A percentile compares a stretch with the other conserved stretches of the same genome.
Evolutionary conservation across 2,113 vertebrate genomes (phyloP).

Genomic region (Pipra filicauda): DNA sequence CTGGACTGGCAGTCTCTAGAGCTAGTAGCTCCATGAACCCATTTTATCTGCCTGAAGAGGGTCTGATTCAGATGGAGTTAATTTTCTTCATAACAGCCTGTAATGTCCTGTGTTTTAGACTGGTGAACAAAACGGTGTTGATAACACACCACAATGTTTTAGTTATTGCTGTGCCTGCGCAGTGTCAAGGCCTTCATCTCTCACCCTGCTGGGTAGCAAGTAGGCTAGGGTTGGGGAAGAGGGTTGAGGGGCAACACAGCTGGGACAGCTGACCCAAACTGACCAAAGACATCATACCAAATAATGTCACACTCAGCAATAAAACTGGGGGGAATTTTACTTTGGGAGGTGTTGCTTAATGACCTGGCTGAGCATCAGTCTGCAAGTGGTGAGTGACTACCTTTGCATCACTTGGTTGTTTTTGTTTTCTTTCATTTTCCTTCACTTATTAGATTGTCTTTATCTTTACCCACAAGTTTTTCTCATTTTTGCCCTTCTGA

Average conservation of each 20-base stretch:
- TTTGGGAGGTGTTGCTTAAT: background rate
- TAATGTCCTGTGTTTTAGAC: background rate
- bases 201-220: background rate
- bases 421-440: background rate
- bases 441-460: background rate
- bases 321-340: background rate
- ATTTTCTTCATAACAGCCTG: background rate
- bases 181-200: background rate
- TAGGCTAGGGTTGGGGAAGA: background rate
- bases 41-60: background rate
- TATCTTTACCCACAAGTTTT: background rate
- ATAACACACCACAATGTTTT: background rate
- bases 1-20: background rate
- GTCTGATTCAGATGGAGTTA: background rate
- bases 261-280: background rate
- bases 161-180: background rate
- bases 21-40: background rate
- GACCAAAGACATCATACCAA: background rate
- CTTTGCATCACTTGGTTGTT: background rate
- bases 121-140: background rate
- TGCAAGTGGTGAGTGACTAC: background rate
- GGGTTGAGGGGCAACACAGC: background rate
- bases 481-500: background rate
- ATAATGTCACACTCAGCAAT: accelerated
- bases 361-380: background rate